Evolutionary conservation across 1,140 invertebrate genomes (phyloP).

Genomic region (Maniola jurtina): DNA sequence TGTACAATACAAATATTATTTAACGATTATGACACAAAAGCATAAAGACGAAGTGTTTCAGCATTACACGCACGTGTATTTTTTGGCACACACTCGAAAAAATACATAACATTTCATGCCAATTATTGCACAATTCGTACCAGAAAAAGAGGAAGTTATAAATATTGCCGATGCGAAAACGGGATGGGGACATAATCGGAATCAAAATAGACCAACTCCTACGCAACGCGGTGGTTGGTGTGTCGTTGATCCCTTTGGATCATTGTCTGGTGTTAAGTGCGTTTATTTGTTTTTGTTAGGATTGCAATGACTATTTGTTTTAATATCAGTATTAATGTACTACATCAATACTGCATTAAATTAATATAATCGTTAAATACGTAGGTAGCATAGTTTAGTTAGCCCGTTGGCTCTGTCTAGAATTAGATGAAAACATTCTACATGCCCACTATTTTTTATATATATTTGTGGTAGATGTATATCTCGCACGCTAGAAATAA

Average conservation of each 20-base stretch:
- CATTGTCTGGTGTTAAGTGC: conserved; percentile 26
- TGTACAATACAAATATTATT: too few relatives aligned
- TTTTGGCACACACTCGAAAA: conserved; percentile 49
- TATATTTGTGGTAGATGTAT: too few relatives aligned
- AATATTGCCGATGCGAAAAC: conserved; percentile 27
- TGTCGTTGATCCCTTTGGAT: conserved; percentile 70
- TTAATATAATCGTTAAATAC: too few relatives aligned
- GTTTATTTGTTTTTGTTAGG: not conserved
- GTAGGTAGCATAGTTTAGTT: too few relatives aligned
- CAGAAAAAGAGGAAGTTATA: conserved; percentile 37
- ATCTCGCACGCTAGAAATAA: too few relatives aligned
- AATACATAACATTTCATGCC: conserved; percentile 52
- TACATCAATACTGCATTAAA: too few relatives aligned
- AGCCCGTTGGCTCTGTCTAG: too few relatives aligned
- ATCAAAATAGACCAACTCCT: conserved; percentile 67
- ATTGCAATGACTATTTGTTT: not conserved
- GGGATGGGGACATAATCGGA: conserved; percentile 49
- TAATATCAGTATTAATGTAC: not conserved
- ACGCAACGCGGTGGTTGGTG: conserved; percentile 50
- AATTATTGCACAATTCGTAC: conserved; percentile 66
- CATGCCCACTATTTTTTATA: too few relatives aligned
- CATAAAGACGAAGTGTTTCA: not conserved
- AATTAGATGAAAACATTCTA: too few relatives aligned
- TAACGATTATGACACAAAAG: not conserved
- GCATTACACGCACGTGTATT: conserved; percentile 52